phyloP scores from a whole-genome alignment of 1,140 invertebrate genomes.

The Archegozetes longisetosus region DNA sequence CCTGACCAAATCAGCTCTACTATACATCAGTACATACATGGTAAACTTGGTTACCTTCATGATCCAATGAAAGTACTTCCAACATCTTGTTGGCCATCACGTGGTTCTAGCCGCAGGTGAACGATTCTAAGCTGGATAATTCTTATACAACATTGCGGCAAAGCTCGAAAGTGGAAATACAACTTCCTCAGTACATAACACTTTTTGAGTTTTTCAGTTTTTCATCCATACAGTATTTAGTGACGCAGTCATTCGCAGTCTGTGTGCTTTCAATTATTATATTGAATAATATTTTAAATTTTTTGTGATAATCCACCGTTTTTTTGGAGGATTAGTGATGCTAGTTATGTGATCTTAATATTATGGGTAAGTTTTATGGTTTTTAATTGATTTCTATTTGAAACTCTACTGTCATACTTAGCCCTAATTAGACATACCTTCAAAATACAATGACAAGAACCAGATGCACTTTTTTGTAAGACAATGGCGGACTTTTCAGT shows the following conservation, averaged over 20 bases:
- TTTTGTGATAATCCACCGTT: not conserved
- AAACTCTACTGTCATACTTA: not conserved
- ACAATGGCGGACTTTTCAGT: not conserved
- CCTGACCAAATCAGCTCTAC: not conserved
- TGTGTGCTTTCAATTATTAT: not conserved
- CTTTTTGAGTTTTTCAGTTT: not conserved
- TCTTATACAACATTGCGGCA: not conserved
- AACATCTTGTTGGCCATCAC: not conserved
- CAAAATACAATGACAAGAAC: not conserved
- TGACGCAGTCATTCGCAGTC: not conserved
- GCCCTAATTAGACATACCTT: not conserved
- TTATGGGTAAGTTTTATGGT: not conserved
- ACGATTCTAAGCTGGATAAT: slow-evolving; percentile 13
- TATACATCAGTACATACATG: not conserved
- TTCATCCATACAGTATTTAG: not conserved
- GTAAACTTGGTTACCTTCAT: not conserved
- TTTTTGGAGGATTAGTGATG: not conserved
- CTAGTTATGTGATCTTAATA: not conserved
- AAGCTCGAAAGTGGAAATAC: slow-evolving; percentile 7
- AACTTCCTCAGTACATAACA: not conserved
- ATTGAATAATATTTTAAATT: not conserved
- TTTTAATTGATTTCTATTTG: not conserved
- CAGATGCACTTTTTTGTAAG: not conserved
- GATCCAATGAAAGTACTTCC: not conserved
- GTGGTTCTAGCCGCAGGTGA: slow-evolving; percentile 7